A percentile compares a stretch with the other conserved stretches of the same genome.
These are phyloP conservation scores for Hypomesus transpacificus DNA, from an alignment of 2,113 vertebrate species.

Conservation along the genomic window DNA sequence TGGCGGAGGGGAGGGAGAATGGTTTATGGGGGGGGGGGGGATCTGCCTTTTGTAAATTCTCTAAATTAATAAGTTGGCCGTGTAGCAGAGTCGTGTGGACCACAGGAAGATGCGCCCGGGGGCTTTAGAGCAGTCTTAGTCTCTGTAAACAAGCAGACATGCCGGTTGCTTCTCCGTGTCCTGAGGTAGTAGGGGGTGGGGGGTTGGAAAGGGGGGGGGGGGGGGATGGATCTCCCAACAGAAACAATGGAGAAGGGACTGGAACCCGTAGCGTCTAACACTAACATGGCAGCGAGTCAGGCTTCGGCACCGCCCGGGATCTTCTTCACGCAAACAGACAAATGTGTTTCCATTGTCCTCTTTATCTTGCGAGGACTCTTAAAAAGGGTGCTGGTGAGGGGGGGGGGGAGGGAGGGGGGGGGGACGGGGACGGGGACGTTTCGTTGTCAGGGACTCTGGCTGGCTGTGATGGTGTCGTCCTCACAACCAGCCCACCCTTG, in stretches of 20 bases:
- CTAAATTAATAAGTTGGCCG: conserved; percentile 75
- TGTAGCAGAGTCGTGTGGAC: conserved; percentile 35
- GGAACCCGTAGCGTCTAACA: conserved; percentile 47
- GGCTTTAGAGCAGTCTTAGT: conserved; percentile 70
- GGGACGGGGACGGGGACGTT: too few relatives aligned
- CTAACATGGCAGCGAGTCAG: conserved; percentile 41
- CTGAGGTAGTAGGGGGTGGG: conserved; percentile 6
- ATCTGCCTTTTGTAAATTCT: conserved; percentile 66
- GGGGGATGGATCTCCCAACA: conserved; percentile 51
- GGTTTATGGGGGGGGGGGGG: conserved; percentile 32
- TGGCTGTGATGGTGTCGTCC: not conserved
- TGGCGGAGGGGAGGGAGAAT: too few relatives aligned
- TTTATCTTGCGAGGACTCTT: not conserved
- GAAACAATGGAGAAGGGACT: conserved; percentile 54
- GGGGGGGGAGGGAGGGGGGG: too few relatives aligned
- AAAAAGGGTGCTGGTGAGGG: too few relatives aligned
- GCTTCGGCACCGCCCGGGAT: conserved; percentile 11
- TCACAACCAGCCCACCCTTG: not conserved
- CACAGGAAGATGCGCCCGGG: conserved; percentile 60
- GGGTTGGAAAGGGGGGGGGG: too few relatives aligned
- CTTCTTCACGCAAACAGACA: conserved; percentile 37
- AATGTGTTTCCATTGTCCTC: conserved; percentile 26
- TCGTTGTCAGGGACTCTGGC: not conserved
- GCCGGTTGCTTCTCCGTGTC: conserved; percentile 64
- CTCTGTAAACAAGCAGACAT: conserved; percentile 82